Evolutionary conservation across 1,140 invertebrate species (phyloP), one percentile per base, ranked within the genome.

Genomic region (Schlechtendalia chinensis): DNA sequence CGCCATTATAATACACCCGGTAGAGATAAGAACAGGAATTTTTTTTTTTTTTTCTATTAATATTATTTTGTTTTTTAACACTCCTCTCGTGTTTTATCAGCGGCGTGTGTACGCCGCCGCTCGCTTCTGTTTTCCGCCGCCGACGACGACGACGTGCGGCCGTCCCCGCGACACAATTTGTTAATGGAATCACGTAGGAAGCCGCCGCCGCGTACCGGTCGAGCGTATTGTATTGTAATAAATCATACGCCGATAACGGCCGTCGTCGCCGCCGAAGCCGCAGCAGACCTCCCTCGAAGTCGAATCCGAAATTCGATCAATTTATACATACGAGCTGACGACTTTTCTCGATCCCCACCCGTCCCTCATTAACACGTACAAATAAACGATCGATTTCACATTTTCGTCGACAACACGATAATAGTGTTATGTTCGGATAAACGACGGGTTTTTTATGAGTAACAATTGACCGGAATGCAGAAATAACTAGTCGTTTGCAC

Each of bases 141-240:
- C 59, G 59, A 22, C 59, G 61, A 27, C 32, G 32, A 39, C 32
- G 32, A 39, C 32, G 32, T 8, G 32, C 8, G 8, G 32, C 19
- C 39, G 65, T 71, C 56, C n/a, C 45, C 39, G 32, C 67, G 56
- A 77, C 74, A 77, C 74, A 77, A 59, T 77, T 77, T 77, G 56
- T 77, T 77, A 77, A 77, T 77, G 74, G 74, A 77, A 77, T 77
- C 74, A 77, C 74, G 74, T 77, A 61, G 74, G 74, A 75, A 75
- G 72, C 72, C 72, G 29, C 72, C 72, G 72, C 58, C 71, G 72
- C 39, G 72, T 75, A 59, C 72, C 39, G 72, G 72, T 75, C 58
- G 58, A 75, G n/a, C n/a, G n/a, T n/a, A n/a, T n/a, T n/a, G n/a
- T n/a, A n/a, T n/a, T 61, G 45, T 61, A 61, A 77, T 77, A 77